These are phyloP conservation scores for Chironomus riparius DNA, from an alignment of 2,888 invertebrate genomes.

Conservation along the genomic window DNA sequence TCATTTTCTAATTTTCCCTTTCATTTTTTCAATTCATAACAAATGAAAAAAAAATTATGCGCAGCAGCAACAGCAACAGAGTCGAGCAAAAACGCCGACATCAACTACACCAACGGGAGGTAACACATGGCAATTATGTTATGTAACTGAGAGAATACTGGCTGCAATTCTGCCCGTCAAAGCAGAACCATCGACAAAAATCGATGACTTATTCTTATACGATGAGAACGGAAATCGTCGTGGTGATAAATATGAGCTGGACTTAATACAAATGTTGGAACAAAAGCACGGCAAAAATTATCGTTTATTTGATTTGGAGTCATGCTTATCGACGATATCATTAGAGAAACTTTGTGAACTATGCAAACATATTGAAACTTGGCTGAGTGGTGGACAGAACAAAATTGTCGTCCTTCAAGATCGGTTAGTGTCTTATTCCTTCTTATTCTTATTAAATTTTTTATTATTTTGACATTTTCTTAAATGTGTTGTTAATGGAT, in stretches of 20 bases:
- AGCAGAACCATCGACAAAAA: not conserved
- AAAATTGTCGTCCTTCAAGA: conserved; percentile 83
- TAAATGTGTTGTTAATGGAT: not conserved
- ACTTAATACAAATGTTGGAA: conserved; percentile 33
- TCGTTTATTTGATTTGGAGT: conserved; percentile 34
- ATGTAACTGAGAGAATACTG: conserved; percentile 34
- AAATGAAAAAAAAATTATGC: not conserved
- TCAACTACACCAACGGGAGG: conserved; percentile 15
- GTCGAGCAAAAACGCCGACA: conserved; percentile 13
- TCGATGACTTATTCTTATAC: conserved; percentile 9
- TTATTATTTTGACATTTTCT: not conserved
- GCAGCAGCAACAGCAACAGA: not conserved
- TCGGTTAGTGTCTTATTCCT: conserved; percentile 47
- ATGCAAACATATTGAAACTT: conserved; percentile 88
- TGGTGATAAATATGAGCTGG: conserved; percentile 33
- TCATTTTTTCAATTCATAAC: not conserved
- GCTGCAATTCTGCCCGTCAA: conserved; percentile 32
- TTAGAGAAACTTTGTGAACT: conserved; percentile 82
- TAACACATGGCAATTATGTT: conserved; percentile 31
- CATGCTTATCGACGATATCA: conserved; percentile 44
- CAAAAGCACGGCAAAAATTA: conserved; percentile 35
- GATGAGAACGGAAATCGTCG: conserved; percentile 15
- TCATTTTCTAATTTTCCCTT: not conserved
- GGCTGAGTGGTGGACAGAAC: conserved; percentile 73
- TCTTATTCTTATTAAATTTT: not conserved